Percentiles rank a stretch among this genome's conserved stretches.
Conservation (phyloP, 2,113 vertebrate genomes). For the Rostratula benghalensis region DNA sequence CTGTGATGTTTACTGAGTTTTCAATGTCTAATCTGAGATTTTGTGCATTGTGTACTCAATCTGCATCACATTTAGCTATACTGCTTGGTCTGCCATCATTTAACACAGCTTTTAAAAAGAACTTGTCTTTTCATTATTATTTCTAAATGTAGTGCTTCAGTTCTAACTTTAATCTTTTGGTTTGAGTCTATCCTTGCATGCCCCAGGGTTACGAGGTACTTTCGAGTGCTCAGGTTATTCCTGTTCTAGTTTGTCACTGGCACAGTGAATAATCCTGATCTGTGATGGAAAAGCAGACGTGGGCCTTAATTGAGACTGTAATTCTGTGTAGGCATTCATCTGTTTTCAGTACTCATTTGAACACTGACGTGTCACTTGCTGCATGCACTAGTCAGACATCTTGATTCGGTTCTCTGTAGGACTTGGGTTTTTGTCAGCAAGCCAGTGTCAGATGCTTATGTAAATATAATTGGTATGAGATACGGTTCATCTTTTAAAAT, state of each 20-base stretch:
- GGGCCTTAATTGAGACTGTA: not conserved
- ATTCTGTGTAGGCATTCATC: not conserved
- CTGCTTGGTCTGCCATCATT: not conserved
- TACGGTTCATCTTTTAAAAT: not conserved
- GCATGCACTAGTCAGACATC: not conserved
- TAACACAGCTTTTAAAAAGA: not conserved
- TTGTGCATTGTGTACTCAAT: not conserved
- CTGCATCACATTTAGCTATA: not conserved
- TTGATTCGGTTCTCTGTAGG: not conserved
- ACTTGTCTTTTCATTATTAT: not conserved
- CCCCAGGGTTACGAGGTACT: not conserved
- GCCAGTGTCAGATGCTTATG: not conserved
- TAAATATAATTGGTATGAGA: not conserved
- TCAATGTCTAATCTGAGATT: not conserved
- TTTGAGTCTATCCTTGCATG: not conserved
- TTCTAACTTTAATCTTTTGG: not conserved
- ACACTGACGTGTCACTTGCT: not conserved
- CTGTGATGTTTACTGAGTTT: not conserved
- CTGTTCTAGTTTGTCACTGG: not conserved
- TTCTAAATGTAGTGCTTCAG: not conserved
- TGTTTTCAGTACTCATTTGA: not conserved
- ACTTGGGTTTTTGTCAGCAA: not conserved
- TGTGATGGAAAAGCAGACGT: not conserved
- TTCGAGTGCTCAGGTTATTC: not conserved
- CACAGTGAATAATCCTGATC: not conserved